These are phyloP conservation scores for Phragmatobia fuliginosa DNA, from an alignment of 2,888 invertebrate genomes.

Conservation along the genomic window DNA sequence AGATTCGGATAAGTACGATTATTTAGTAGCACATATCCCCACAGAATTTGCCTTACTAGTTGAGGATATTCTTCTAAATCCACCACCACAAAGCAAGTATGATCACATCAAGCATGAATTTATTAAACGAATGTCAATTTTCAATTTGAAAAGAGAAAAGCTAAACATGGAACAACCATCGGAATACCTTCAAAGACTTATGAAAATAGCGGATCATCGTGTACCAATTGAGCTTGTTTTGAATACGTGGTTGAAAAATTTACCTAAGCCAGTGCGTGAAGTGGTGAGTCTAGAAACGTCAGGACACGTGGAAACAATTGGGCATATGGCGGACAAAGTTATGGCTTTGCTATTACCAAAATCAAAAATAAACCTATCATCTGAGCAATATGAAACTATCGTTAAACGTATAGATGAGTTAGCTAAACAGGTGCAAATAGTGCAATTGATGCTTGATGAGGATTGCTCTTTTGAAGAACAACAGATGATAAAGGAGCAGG, in stretches of 20 bases:
- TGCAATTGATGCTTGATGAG: constrained; percentile 15
- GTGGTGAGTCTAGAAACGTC: constrained; percentile 23
- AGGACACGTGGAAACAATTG: constrained; percentile 18
- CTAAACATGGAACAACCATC: constrained; percentile 26
- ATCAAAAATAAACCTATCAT: neutral
- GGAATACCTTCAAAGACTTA: constrained; percentile 26
- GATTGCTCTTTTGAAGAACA: neutral
- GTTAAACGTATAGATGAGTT: constrained; percentile 20
- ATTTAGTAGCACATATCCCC: constrained; percentile 25
- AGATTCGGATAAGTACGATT: constrained; percentile 31
- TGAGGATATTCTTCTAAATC: constrained; percentile 31
- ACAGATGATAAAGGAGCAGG: neutral
- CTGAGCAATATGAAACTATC: constrained; percentile 17
- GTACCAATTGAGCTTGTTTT: constrained; percentile 24
- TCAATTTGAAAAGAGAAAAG: constrained; percentile 14
- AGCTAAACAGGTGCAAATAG: constrained; percentile 18
- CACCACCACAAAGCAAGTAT: constrained; percentile 20
- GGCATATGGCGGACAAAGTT: constrained; percentile 32
- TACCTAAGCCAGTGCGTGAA: constrained; percentile 31
- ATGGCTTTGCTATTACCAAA: constrained; percentile 14
- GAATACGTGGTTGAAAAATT: constrained; percentile 30
- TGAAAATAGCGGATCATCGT: constrained; percentile 16
- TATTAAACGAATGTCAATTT: constrained; percentile 32
- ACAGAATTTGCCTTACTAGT: constrained; percentile 14
- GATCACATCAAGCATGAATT: constrained; percentile 29